These are phyloP conservation scores for Ichneumoninae sp. DNA, from an alignment of 2,888 invertebrate species.

Conservation along the genomic window DNA sequence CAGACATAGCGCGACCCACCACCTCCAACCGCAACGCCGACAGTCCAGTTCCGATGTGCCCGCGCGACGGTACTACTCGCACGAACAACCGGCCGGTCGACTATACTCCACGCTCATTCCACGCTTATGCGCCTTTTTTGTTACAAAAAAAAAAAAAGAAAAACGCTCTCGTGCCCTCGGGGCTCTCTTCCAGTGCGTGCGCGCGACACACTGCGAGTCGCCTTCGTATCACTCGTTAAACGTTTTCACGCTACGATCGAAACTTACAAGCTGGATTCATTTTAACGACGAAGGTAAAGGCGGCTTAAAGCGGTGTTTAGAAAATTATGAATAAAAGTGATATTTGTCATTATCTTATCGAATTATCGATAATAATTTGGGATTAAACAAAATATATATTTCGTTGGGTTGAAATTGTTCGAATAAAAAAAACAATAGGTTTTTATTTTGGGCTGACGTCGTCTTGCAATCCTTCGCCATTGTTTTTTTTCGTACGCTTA, in stretches of 20 bases:
- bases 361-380: too few relatives aligned
- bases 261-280: not conserved
- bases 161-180: not conserved
- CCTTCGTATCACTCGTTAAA: not conserved
- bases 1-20: conserved; percentile 52
- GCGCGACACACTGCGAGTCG: conserved; percentile 7
- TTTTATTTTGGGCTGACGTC: not conserved
- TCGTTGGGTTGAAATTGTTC: not conserved
- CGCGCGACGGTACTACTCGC: conserved; percentile 76
- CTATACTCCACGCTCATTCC: conserved; percentile 19
- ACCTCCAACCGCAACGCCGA: conserved; percentile 71
- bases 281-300: not conserved
- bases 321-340: not conserved
- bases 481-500: not conserved
- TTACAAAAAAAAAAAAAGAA: not conserved
- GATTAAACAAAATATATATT: not conserved
- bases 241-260: not conserved
- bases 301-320: not conserved
- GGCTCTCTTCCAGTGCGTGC: conserved; percentile 23
- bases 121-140: not conserved
- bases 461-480: conserved; percentile 18
- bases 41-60: conserved; percentile 83
- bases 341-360: too few relatives aligned
- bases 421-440: not conserved
- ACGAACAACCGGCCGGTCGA: conserved; percentile 56